Conservation (phyloP, 30 jellyfish, hydroid and myxozoan genomes). For the Pelagia noctiluca region DNA sequence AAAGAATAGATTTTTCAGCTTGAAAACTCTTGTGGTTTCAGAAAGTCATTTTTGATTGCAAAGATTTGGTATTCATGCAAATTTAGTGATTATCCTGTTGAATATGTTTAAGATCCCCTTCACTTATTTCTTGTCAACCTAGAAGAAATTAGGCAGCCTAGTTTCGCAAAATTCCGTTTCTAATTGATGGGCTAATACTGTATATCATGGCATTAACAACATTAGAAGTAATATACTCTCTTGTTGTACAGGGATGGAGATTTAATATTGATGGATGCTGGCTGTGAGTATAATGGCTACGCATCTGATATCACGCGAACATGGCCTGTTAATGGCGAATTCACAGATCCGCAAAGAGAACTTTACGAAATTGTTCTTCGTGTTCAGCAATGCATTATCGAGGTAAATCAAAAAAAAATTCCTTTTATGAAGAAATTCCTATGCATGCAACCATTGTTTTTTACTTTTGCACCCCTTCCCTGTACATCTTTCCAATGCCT, state of each 20-base stretch:
- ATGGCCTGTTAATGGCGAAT: constrained; percentile 97
- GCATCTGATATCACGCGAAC: constrained; percentile 93
- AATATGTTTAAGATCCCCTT: too few species aligned
- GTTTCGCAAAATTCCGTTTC: too few species aligned
- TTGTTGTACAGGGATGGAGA: constrained; percentile 83
- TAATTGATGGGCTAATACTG: too few species aligned
- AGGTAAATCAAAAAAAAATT: constrained; percentile 55
- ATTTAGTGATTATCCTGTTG: too few species aligned
- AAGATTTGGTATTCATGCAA: too few species aligned
- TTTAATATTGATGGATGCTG: constrained; percentile 93
- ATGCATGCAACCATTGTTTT: not conserved
- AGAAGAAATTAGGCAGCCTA: too few species aligned
- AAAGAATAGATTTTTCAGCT: too few species aligned
- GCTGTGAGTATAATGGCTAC: constrained; percentile 94
- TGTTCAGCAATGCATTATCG: constrained; percentile 74
- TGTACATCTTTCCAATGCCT: not conserved
- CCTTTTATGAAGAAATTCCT: not conserved
- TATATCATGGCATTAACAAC: too few species aligned
- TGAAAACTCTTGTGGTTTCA: too few species aligned
- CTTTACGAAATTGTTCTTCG: constrained; percentile 86
- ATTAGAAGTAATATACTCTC: too few species aligned
- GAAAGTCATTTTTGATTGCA: too few species aligned
- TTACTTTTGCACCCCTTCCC: not conserved
- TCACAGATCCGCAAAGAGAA: constrained; percentile 62
- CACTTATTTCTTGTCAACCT: too few species aligned